phyloP scores from a whole-genome alignment of 2,888 invertebrate genomes.

The Eristalis pertinax region DNA sequence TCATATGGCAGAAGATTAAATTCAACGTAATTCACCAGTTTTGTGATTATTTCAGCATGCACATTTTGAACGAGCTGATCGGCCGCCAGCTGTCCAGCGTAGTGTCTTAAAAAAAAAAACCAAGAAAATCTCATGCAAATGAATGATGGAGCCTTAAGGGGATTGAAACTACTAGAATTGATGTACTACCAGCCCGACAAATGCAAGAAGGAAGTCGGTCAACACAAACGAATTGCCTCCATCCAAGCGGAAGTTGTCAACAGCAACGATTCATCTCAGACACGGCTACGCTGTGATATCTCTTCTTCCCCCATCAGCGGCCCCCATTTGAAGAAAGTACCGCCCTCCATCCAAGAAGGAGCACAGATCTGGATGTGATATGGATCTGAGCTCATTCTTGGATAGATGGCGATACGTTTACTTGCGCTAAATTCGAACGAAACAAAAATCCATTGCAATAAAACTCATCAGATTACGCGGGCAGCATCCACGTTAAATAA shows the following conservation, averaged over 20 bases:
- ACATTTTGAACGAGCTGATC: too few relatives aligned
- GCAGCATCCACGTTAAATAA: not conserved
- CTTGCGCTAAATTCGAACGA: not conserved
- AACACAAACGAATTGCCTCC: too few relatives aligned
- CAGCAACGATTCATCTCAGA: not conserved
- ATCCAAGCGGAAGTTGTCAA: not conserved
- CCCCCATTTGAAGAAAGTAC: constrained; percentile 49
- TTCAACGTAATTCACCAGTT: too few relatives aligned
- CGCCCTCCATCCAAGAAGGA: constrained; percentile 71
- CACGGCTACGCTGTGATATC: not conserved
- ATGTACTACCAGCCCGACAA: too few relatives aligned
- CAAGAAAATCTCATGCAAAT: too few relatives aligned
- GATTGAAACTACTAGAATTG: too few relatives aligned
- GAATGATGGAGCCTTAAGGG: too few relatives aligned
- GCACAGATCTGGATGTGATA: constrained; percentile 71
- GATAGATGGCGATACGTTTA: constrained; percentile 66
- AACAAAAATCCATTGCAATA: not conserved
- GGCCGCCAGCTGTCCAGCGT: too few relatives aligned
- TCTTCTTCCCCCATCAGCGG: not conserved
- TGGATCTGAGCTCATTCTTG: constrained; percentile 72
- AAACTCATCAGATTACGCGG: not conserved
- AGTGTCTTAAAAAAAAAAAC: too few relatives aligned
- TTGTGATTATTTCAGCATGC: too few relatives aligned
- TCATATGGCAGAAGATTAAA: too few relatives aligned
- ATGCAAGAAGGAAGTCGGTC: too few relatives aligned